These are phyloP conservation scores for Sebastes alutus DNA, from an alignment of 2,797 vertebrate species.

Conservation along the genomic window DNA sequence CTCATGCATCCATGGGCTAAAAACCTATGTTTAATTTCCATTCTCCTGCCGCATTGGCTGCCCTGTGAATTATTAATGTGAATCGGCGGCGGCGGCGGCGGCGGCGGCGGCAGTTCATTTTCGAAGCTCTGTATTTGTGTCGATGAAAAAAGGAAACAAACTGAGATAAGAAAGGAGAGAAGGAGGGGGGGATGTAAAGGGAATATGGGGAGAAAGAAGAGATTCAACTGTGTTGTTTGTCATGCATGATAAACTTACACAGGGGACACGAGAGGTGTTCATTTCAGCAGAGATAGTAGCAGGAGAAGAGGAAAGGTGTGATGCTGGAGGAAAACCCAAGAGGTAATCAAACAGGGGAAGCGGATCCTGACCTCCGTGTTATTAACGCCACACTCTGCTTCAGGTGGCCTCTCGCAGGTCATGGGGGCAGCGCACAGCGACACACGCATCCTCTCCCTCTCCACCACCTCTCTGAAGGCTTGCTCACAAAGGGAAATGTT, in stretches of 20 bases:
- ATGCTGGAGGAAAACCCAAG: constrained; percentile 11
- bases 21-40: constrained; percentile 78
- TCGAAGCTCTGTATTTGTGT: constrained; percentile 51
- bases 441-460: background rate
- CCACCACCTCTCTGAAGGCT: constrained; percentile 29
- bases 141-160: constrained; percentile 26
- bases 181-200: background rate
- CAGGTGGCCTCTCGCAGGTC: constrained; percentile 50
- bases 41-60: constrained; percentile 64
- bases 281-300: constrained; percentile 12
- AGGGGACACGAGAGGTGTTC: constrained; percentile 6
- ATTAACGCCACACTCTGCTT: constrained; percentile 36
- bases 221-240: constrained; percentile 33
- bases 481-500: constrained; percentile 69
- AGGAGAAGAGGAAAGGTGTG: background rate
- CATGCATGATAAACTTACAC: constrained; percentile 49
- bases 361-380: constrained; percentile 36
- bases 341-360: constrained; percentile 32
- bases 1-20: constrained; percentile 43
- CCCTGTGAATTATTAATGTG: constrained; percentile 77
- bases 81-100: constrained; percentile 3
- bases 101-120: constrained; percentile 56
- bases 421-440: background rate
- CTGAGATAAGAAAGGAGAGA: constrained; percentile 21
- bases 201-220: background rate